Percentiles rank a stretch among this genome's conserved stretches.
These are phyloP conservation scores for Rhynchonema sp. DNA, from an alignment of 2,888 invertebrate genomes.

Conservation along the genomic window DNA sequence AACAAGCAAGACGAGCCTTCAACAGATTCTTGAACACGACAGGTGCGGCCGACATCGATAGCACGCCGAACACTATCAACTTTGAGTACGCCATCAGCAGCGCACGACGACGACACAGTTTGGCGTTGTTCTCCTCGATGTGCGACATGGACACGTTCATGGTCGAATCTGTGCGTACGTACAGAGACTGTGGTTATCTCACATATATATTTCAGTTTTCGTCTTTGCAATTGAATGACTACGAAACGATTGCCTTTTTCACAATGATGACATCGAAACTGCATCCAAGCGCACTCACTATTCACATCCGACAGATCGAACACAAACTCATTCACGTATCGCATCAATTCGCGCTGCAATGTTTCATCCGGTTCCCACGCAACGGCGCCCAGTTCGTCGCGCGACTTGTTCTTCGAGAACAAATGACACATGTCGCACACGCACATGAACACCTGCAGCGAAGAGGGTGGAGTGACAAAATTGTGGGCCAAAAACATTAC, in stretches of 20 bases:
- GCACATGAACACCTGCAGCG: constrained; percentile 74
- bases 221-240: no score
- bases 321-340: background rate
- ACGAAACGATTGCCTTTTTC: no score
- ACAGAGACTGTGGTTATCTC: no score
- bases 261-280: no score
- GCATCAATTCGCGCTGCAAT: background rate
- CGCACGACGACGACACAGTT: constrained; percentile 80
- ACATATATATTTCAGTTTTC: no score
- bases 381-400: background rate
- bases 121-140: constrained; percentile 40
- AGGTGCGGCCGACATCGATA: constrained; percentile 68
- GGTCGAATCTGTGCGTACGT: background rate
- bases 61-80: constrained; percentile 85
- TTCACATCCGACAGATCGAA: no score
- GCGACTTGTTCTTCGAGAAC: background rate
- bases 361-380: background rate
- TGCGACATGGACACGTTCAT: background rate
- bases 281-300: no score
- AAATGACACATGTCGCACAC: constrained; percentile 62
- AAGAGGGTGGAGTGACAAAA: no score
- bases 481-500: no score
- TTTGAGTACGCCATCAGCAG: constrained; percentile 93
- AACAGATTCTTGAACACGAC: constrained; percentile 63
- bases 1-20: background rate